Conservation (phyloP, 2,888 invertebrate species). For the Arrhopalites spinosus region DNA sequence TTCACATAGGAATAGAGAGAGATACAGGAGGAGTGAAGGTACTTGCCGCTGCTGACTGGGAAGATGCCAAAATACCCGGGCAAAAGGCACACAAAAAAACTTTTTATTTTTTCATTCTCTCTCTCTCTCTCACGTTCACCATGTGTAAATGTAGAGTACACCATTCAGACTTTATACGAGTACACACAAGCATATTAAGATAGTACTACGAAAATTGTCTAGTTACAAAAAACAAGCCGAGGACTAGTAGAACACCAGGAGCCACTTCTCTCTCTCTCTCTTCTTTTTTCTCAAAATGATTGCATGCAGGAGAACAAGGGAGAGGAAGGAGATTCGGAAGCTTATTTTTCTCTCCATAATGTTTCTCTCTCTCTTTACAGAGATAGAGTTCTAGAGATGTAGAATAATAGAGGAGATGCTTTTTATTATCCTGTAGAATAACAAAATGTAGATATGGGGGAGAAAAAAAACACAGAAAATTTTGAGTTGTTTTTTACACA, state of each 20-base stretch:
- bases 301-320: not conserved
- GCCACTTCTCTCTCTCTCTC: not conserved
- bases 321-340: not conserved
- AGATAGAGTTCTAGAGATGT: no score
- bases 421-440: slow-evolving; percentile 8
- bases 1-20: not conserved
- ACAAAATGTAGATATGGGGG: not conserved
- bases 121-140: not conserved
- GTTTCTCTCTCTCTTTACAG: not conserved
- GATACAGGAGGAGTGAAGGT: not conserved
- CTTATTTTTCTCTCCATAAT: not conserved
- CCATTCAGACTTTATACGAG: not conserved
- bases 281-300: not conserved
- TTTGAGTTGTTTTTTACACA: no score
- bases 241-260: no score
- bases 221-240: no score
- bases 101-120: slow-evolving; percentile 10
- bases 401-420: not conserved
- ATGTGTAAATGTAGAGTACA: not conserved
- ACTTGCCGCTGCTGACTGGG: slow-evolving; percentile 21
- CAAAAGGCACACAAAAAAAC: not conserved
- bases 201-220: not conserved
- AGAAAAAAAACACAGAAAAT: not conserved
- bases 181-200: not conserved
- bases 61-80: slow-evolving; percentile 40